Percentiles rank a stretch among this genome's conserved stretches.
phyloP scores from a whole-genome alignment of 2,113 vertebrate species.

The Pachycephala philippinensis region DNA sequence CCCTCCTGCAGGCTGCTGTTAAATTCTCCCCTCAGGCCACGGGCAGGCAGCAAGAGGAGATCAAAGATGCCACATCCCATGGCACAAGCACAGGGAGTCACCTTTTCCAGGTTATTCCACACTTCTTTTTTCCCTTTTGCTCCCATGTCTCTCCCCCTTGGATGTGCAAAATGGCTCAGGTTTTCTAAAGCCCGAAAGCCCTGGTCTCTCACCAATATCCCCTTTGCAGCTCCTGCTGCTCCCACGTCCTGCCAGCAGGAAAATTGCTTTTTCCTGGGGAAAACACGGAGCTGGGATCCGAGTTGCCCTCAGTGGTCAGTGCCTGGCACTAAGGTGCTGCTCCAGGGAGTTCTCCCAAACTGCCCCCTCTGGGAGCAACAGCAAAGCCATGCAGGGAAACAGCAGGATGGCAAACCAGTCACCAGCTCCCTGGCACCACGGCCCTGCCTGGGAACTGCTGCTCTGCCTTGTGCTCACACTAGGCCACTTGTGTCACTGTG shows the following conservation, averaged over 20 bases:
- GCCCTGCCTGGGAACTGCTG: background rate
- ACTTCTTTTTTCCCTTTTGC: accelerated
- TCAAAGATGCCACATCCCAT: background rate
- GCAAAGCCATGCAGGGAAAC: background rate
- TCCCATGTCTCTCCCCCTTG: background rate
- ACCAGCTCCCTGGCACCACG: background rate
- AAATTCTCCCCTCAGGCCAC: background rate
- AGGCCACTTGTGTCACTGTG: background rate
- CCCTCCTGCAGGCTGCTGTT: background rate
- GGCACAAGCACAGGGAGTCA: background rate
- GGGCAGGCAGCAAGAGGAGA: background rate
- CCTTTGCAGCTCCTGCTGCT: background rate
- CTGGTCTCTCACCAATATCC: background rate
- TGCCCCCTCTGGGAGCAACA: background rate
- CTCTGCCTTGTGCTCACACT: background rate
- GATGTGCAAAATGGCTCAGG: background rate
- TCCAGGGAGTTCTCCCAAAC: background rate
- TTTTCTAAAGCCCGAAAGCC: background rate
- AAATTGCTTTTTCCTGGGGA: background rate
- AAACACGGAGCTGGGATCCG: accelerated
- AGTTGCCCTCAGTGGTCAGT: background rate
- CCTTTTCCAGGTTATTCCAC: background rate
- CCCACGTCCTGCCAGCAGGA: background rate
- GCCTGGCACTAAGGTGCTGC: background rate
- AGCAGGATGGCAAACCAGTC: background rate